Evolutionary conservation across 2,113 vertebrate species (phyloP), one percentile per base, ranked within the genome.

Genomic region (Corythoichthys haematopterus): DNA sequence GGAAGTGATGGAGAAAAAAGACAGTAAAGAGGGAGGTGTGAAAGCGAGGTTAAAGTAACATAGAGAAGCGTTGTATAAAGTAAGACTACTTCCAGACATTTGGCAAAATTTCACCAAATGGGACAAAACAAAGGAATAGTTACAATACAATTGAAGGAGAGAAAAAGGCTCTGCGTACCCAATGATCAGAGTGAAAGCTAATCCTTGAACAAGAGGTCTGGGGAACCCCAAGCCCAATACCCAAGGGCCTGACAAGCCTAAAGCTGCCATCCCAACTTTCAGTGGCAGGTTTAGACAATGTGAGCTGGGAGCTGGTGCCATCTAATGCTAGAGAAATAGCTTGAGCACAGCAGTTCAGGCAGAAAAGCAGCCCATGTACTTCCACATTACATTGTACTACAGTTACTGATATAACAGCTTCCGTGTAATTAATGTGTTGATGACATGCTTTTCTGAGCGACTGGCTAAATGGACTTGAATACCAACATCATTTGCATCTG

Each of bases 171-270:
- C 66, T 85, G 71, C 69, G 57, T 78, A 80, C 72, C 75, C 33
- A 51, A 77, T 83, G 84, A 90, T 88, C 87, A 88, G 75, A 88
- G 85, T 80, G 77, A 58, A 71, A 78, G 81, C 82, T 91, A 90
- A 91, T 90, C 90, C 87, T 86, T 78, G 81, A 84, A 89, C 81
- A 85, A 87, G 88, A 76, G 81, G 84, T 85, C 80, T 77, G 67
- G 83, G 82, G 76, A 83, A 87, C 86, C 86, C 81, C 82, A 86
- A 88, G 88, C 82, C 83, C 38, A 51, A 66, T 83, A 78, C 87
- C 87, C 83, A 62, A 69, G 82, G 81, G 83, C 76, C 80, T 75
- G 72, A 85, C 84, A 80, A 78, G 87, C 84, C 77, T 85, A 85
- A 87, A 86, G 79, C 85, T 87, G 82, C 77, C 85, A 88, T 79